Evolutionary conservation across 2,888 invertebrate genomes (phyloP), one percentile per base, ranked within the genome.

Genomic region (Andrena trimmerana): DNA sequence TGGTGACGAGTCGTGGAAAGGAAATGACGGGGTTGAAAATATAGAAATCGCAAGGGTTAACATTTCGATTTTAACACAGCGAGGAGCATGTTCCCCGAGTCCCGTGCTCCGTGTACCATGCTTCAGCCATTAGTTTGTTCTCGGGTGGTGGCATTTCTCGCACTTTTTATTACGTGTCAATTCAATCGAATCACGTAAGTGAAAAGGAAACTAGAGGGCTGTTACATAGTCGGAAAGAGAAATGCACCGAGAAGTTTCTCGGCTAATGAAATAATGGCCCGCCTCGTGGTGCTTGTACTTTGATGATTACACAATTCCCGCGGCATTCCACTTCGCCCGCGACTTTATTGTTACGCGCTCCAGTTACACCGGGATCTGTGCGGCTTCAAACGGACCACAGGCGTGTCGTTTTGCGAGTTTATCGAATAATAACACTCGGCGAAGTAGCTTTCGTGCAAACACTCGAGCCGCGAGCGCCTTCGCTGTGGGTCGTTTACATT

Each of bases 391-490:
- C 79, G 81, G 13, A 33, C 4, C 57, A 63, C 57, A 69, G 29
- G 24, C 73, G 86, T 72, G 81, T 70, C 73, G 57, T 77, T 79
- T 77, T 78, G 82, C 73, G 71, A 86, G 82, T 84, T 87, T 79
- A 86, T 84, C 86, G 73, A 82, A 83, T 79, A 80, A 71, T 73
- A 81, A 71, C 85, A 59, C 73, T 72, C 66, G 76, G 77, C 80
- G 81, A 77, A 86, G 85, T 86, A 81, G 77, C 78, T 81, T 84
- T 78, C 75, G 73, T 52, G 84, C 75, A 86, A 86, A 81, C 84
- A 79, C 86, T 81, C 81, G 78, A 57, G 24, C 76, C 70, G 66
- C 84, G 42, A 70, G 67, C 63, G 72, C 71, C 65, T 59, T 67
- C 70, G 36, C 69, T 7, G 65, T 52, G 48, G 60, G 68, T 81